Evolutionary conservation across 92 coral and sea anemone species (phyloP).

Genomic region (Bergia puertoricense): DNA sequence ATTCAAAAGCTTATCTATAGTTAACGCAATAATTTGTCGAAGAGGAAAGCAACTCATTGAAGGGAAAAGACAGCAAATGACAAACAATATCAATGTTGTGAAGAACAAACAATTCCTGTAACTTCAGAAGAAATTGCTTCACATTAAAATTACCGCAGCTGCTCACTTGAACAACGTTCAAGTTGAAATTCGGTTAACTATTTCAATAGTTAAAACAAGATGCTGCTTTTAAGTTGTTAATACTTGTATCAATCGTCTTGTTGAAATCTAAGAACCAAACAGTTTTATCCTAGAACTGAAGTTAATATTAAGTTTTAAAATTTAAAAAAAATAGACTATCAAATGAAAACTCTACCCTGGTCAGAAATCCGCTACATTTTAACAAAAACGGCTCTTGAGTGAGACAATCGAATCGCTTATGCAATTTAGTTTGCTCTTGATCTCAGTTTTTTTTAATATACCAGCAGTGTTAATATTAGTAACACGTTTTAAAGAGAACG

Average conservation of each 20-base stretch:
- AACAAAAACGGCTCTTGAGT: neutral
- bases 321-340: no score
- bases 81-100: neutral
- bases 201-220: neutral
- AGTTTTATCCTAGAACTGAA: no score
- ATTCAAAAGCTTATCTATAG: neutral
- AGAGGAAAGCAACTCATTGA: neutral
- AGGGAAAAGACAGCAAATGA: slow-evolving; percentile 1
- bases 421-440: neutral
- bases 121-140: neutral
- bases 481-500: no score
- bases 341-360: no score
- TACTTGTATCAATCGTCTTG: neutral
- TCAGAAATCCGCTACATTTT: neutral
- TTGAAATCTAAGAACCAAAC: no score
- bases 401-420: neutral
- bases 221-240: neutral
- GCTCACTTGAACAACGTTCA: neutral
- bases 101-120: neutral
- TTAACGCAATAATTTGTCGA: neutral
- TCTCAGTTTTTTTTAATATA: neutral
- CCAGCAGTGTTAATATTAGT: neutral
- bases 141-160: neutral
- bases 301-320: no score
- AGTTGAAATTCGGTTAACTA: neutral